Conservation (phyloP, 23 tunicate genomes). For the Phallusia fumigata region DNA sequence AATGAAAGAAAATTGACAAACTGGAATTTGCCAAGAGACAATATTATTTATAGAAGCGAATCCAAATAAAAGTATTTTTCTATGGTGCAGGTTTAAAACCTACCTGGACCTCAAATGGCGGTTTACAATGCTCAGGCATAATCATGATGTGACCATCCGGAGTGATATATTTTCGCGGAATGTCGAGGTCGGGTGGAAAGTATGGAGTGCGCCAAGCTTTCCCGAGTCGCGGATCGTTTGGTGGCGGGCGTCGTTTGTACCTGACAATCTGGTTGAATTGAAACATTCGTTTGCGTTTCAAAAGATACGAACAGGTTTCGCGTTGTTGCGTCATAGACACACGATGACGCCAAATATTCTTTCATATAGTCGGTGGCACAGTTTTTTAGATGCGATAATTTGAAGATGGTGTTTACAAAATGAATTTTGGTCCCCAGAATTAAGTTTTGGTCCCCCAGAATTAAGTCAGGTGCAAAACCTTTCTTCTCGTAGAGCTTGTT, state of each 20-base stretch:
- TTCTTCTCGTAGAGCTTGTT: neutral
- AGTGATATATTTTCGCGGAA: conserved; percentile 42
- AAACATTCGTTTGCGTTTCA: no score
- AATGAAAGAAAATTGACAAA: no score
- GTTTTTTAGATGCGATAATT: no score
- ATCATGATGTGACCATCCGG: conserved; percentile 50
- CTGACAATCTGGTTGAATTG: neutral
- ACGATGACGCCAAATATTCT: no score
- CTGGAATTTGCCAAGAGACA: no score
- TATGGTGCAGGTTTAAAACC: neutral
- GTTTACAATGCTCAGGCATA: conserved; percentile 32
- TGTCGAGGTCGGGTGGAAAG: conserved; percentile 37
- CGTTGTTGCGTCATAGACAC: no score
- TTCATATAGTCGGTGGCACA: no score
- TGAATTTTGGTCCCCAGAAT: no score
- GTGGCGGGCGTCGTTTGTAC: conserved; percentile 34
- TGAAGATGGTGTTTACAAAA: no score
- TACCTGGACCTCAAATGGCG: conserved; percentile 48
- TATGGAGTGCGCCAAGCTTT: conserved; percentile 50
- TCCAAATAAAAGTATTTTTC: neutral
- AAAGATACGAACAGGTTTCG: no score
- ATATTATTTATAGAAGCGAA: neutral
- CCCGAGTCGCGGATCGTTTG: conserved; percentile 41
- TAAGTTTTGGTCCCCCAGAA: no score
- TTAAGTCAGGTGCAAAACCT: neutral